phyloP scores from a whole-genome alignment of 2,888 invertebrate genomes.

The Eurytoma adleriae region DNA sequence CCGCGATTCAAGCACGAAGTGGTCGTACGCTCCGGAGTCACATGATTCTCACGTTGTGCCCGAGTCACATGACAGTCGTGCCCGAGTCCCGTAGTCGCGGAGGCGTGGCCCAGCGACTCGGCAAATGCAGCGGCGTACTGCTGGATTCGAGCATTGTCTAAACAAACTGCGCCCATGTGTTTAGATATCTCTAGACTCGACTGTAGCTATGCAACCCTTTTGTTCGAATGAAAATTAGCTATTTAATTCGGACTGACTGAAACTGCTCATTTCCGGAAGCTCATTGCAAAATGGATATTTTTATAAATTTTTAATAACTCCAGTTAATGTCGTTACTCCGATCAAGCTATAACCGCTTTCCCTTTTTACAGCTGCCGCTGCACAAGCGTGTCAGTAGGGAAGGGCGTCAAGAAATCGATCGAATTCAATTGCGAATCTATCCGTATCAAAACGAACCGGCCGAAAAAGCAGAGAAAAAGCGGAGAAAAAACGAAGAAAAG shows the following conservation, averaged over 20 bases:
- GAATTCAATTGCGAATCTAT: not conserved
- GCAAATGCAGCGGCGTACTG: not conserved
- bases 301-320: too few species aligned
- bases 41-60: slow-evolving; percentile 74
- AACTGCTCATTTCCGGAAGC: too few species aligned
- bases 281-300: too few species aligned
- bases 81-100: slow-evolving; percentile 69
- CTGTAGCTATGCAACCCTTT: not conserved
- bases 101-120: slow-evolving; percentile 68
- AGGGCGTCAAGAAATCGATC: slow-evolving; percentile 9
- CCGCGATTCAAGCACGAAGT: slow-evolving; percentile 15
- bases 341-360: too few species aligned
- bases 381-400: too few species aligned
- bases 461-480: not conserved
- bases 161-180: not conserved
- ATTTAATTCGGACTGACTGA: too few species aligned
- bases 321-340: too few species aligned
- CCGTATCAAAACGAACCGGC: not conserved
- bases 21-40: slow-evolving; percentile 69
- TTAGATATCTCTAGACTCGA: not conserved
- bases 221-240: too few species aligned
- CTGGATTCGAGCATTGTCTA: not conserved
- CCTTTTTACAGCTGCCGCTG: too few species aligned
- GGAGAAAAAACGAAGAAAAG: not conserved
- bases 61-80: slow-evolving; percentile 74